Evolutionary conservation across 2,797 vertebrate species (phyloP).

Genomic region (Rhinogobio ventralis): DNA sequence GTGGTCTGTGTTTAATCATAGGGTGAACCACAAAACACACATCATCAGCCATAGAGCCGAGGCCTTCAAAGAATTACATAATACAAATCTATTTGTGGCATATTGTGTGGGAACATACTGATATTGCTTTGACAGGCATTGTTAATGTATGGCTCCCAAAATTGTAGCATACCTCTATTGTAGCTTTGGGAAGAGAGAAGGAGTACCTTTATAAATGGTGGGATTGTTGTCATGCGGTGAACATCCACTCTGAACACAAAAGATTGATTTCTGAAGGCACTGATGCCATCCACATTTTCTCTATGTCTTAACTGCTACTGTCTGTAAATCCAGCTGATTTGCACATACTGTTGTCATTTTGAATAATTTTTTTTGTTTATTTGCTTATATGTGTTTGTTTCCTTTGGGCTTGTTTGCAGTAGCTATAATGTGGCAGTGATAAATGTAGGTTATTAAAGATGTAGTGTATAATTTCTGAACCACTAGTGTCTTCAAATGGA

Average conservation of each 20-base stretch:
- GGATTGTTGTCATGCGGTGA: constrained; percentile 20
- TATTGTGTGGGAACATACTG: constrained; percentile 28
- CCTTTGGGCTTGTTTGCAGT: constrained; percentile 14
- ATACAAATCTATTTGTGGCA: neutral
- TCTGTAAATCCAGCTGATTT: neutral
- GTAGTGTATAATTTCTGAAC: constrained; percentile 1
- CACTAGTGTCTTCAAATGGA: neutral
- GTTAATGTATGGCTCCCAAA: constrained; percentile 28
- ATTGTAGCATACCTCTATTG: constrained; percentile 9
- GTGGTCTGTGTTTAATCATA: constrained; percentile 36
- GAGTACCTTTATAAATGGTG: neutral
- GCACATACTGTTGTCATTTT: neutral
- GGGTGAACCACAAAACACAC: constrained; percentile 22
- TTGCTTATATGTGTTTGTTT: constrained; percentile 1
- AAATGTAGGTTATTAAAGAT: constrained; percentile 1
- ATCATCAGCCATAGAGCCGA: neutral
- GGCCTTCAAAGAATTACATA: constrained; percentile 29
- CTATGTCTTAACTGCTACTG: neutral
- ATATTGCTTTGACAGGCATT: constrained; percentile 33
- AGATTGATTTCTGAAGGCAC: neutral
- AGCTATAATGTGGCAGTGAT: neutral
- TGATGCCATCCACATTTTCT: neutral
- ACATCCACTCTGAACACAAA: constrained; percentile 10
- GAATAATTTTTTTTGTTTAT: neutral
- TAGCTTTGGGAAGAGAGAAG: constrained; percentile 15